These are phyloP conservation scores for Ceratotherium simum DNA, from an alignment of 2,113 vertebrate species.

Conservation along the genomic window DNA sequence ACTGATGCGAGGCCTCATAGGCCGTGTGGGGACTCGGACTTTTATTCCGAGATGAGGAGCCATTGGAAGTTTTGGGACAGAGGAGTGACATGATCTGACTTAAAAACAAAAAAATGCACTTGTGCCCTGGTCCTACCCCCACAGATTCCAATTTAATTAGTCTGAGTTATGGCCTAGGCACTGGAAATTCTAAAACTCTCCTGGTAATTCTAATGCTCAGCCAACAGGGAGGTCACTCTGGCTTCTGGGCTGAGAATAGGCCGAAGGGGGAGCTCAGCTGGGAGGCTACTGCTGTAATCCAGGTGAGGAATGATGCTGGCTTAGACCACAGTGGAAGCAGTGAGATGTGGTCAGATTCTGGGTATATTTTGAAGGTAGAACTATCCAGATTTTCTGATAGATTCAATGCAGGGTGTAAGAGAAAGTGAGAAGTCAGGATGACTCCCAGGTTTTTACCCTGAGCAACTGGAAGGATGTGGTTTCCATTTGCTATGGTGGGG, in stretches of 20 bases:
- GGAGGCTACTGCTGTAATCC: neutral
- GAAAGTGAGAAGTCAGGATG: slow-evolving; percentile 24
- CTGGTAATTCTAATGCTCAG: neutral
- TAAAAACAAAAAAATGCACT: neutral
- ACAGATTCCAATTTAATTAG: neutral
- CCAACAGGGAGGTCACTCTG: neutral
- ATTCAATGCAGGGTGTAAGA: neutral
- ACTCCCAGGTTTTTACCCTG: neutral
- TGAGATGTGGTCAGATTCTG: neutral
- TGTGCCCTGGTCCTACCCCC: neutral
- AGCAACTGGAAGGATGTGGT: neutral
- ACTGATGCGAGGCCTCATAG: too few relatives aligned
- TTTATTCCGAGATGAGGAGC: neutral
- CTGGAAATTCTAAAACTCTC: neutral
- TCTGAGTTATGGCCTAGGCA: neutral
- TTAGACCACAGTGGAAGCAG: neutral
- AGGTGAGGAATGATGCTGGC: neutral
- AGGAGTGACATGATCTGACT: neutral
- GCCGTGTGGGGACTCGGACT: neutral
- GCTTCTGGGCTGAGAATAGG: neutral
- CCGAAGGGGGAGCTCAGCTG: neutral
- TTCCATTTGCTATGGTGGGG: neutral
- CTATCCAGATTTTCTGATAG: neutral
- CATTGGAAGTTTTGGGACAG: neutral
- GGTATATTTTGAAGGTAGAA: neutral